Evolutionary conservation across 2,113 vertebrate species (phyloP).

Genomic region (Actenoides lindsayi): DNA sequence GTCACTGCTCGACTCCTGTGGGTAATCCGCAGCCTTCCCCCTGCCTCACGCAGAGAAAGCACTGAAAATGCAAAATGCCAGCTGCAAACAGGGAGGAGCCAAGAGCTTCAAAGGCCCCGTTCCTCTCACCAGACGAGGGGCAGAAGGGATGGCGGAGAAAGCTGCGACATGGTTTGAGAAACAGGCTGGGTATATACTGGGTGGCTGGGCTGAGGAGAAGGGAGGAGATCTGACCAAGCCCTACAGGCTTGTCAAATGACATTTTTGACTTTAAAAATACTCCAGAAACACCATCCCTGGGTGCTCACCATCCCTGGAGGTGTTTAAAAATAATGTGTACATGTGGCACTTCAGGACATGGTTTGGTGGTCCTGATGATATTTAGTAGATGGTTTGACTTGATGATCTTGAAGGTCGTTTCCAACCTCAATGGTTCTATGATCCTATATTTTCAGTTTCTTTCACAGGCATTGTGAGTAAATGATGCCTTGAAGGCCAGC

Average conservation of each 20-base stretch:
- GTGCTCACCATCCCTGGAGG: no score
- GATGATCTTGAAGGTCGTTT: no score
- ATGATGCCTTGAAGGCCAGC: background rate
- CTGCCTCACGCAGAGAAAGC: background rate
- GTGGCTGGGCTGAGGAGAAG: background rate
- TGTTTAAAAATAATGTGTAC: no score
- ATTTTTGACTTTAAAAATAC: background rate
- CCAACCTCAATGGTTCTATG: no score
- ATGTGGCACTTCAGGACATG: no score
- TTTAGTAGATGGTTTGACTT: no score
- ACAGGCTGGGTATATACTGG: background rate
- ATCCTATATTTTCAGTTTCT: background rate
- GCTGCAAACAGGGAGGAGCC: background rate
- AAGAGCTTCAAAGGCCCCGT: background rate
- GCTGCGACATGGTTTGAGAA: background rate
- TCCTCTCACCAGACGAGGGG: background rate
- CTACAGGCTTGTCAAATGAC: background rate
- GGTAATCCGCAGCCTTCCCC: background rate
- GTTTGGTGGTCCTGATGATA: no score
- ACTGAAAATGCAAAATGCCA: background rate
- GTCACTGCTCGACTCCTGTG: background rate
- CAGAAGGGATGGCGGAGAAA: background rate
- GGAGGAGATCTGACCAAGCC: background rate
- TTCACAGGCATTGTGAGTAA: background rate
- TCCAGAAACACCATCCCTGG: background rate